Evolutionary conservation across 2,888 invertebrate species (phyloP), one percentile per base, ranked within the genome.

Genomic region (Sphecodes monilicornis): DNA sequence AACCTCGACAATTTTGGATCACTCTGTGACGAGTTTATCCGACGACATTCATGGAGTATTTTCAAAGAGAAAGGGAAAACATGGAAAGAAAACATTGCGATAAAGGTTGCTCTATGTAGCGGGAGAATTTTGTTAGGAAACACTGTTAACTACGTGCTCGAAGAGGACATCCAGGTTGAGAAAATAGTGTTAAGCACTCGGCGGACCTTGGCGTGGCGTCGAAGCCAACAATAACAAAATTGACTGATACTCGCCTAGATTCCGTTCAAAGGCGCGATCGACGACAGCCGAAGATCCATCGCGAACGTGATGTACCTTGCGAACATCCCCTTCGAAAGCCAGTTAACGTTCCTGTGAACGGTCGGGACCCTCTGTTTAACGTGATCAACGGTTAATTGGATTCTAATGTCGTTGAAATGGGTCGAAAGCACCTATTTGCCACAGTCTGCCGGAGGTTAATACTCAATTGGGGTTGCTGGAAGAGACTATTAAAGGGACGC

Each of bases 361-460:
- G 32, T 54, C 72, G 72, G 50, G 11, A 13, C 75, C 54, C 60
- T 43, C 32, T 73, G 29, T 22, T 60, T 82, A 84, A 84, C 71
- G 39, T 36, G 82, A 68, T 82, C 32, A 78, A 75, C 84, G 78
- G 36, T 76, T 84, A 84, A 85, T 85, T 73, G 57, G 71, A 78
- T 85, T 76, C 73, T 60, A 60, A 78, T 83, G 71, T 73, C 64
- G 73, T 66, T 72, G 69, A 82, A 78, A 82, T 80, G 71, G 79
- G 41, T 64, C 57, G 50, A 57, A 69, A 71, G 80, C 78, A 75
- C n/a, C 64, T 77, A 72, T 75, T 39, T 32, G 22, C 54, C 64
- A 80, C 41, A 78, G 76, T 89, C 86, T 82, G 81, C 50, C 82
- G 84, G 84, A 85, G 92, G 91, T 92, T 92, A 92, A 93, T 86